These are phyloP conservation scores for Gymnopithys bicolor DNA, from an alignment of 2,797 vertebrate species.

Conservation along the genomic window DNA sequence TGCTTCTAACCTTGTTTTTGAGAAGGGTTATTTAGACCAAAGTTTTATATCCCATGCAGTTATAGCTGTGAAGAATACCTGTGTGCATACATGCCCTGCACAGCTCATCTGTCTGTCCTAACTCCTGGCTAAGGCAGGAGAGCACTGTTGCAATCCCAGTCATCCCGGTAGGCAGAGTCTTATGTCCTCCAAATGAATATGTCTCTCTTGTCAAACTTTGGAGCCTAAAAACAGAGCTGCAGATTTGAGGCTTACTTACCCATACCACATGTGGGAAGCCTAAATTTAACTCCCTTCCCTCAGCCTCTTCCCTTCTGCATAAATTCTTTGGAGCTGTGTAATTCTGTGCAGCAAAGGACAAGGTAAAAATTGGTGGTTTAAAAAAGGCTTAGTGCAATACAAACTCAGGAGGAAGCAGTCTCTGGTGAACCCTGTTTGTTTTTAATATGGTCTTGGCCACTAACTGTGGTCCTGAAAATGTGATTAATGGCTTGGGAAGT, in stretches of 20 bases:
- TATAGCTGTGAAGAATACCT: constrained; percentile 1
- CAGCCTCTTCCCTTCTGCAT: neutral
- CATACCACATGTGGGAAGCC: neutral
- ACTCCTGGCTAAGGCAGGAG: neutral
- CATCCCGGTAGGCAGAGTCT: accelerated
- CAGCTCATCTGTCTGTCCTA: neutral
- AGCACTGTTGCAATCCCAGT: accelerated
- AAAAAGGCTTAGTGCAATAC: neutral
- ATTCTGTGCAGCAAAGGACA: neutral
- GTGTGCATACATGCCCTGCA: neutral
- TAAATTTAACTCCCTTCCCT: constrained; percentile 43
- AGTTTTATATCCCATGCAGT: neutral
- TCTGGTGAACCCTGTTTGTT: neutral
- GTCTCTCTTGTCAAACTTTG: neutral
- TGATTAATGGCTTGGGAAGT: neutral
- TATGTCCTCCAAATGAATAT: neutral
- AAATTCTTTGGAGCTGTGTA: neutral
- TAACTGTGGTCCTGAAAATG: constrained; percentile 15
- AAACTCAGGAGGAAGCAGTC: neutral
- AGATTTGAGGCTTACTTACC: constrained; percentile 3
- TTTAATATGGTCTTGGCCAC: constrained; percentile 13
- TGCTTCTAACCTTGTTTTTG: neutral
- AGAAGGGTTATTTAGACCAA: neutral
- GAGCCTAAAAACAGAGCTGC: constrained; percentile 7
- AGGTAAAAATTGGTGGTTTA: constrained; percentile 22